Percentiles rank a stretch among this genome's conserved stretches.
These are phyloP conservation scores for human DNA, from an alignment of 2,113 vertebrate genomes.

Conservation along the genomic window DNA sequence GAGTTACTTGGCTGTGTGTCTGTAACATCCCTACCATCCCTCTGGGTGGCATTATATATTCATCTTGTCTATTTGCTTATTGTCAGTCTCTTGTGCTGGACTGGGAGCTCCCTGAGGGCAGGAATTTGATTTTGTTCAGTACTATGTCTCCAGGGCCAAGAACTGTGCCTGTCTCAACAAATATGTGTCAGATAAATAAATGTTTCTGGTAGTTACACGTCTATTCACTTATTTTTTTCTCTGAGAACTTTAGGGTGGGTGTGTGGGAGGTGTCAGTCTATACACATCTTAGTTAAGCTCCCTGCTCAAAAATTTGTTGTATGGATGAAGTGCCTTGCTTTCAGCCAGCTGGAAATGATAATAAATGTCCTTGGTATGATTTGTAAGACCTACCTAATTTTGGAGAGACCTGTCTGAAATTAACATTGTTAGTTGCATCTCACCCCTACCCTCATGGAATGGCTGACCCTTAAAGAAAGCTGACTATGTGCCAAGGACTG, in stretches of 20 bases:
- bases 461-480: background rate
- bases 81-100: background rate
- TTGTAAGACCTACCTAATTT: background rate
- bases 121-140: background rate
- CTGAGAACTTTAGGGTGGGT: background rate
- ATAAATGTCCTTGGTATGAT: background rate
- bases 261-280: too few relatives aligned
- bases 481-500: too few relatives aligned
- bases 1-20: background rate
- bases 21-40: background rate
- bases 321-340: background rate
- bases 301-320: background rate
- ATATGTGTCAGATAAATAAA: background rate
- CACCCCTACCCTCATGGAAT: background rate
- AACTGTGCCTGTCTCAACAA: background rate
- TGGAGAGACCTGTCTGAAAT: background rate
- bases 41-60: background rate
- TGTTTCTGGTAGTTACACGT: background rate
- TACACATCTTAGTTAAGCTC: background rate
- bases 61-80: background rate
- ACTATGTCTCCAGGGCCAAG: background rate
- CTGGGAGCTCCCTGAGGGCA: background rate
- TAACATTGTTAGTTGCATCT: background rate
- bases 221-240: background rate
- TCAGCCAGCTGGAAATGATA: background rate